Base-by-base conservation (phyloP, 1,140 invertebrate genomes). In the Heliconius himera region DNA sequence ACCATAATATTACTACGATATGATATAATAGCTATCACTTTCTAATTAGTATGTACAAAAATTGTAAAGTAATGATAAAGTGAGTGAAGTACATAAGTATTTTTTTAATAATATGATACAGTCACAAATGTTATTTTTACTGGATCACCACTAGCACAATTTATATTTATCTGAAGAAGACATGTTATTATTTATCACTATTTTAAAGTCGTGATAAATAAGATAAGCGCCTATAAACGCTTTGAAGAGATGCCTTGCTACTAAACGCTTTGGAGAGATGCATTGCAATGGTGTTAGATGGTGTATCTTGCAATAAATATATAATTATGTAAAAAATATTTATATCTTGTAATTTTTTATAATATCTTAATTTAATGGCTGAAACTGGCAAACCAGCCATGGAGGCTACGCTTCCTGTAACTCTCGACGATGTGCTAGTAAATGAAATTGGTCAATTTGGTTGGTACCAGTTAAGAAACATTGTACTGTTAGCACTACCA, bases 391-490 rank as follows among this genome's bases (percentile, higher is more conserved):
- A 13, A 66, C 60, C 60, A 66, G 60, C 26, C 60, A 29, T 5
- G 60, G 22, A 66, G 22, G 13, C 26, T 66, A 11, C 26, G 26
- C 3, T 22, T 36, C 72, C 82, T 0, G 51, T 90, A 11, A 82
- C 86, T 29, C 77, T 90, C 77, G 89, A 90, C 51, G 85, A 87
- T 70, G 81, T 89, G 22, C 73, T 90, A 49, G 83, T 87, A 41
- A 88, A 88, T 26, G 89, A 90, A 74, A 13, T 88, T 46, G 88
- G 89, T 3, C 84, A 89, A 77, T 89, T 90, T 56, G 89, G 89
- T 0, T 46, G 81, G 18, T 89, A 82, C 71, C 88, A 89, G 73
- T 26, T 82, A 2, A 71, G 29, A 9, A 85, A 81, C 16, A 66
- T 87, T 3, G 71, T 83, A 13, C 71, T 89, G 54, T 79, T 83